A percentile compares a stretch with the other conserved stretches of the same genome.
Conservation (phyloP, 35 echinoderm and acorn worm genomes). For the Diadema setosum region DNA sequence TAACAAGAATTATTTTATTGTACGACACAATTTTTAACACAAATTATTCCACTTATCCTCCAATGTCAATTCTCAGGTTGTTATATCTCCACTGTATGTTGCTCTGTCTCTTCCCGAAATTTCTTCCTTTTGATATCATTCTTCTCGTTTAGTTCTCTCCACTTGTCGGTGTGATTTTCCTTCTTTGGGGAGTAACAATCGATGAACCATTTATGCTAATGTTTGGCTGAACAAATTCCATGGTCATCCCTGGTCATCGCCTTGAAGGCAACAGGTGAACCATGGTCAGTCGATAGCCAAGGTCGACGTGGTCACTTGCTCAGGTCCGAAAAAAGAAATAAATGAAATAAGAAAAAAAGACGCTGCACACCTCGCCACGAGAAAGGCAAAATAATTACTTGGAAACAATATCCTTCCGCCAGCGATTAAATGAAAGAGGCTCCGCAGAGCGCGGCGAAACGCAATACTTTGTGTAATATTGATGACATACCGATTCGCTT, state of each 20-base stretch:
- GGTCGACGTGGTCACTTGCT: background rate
- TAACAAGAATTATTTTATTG: too few species aligned
- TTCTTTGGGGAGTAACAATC: background rate
- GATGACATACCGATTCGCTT: slow-evolving; percentile 15
- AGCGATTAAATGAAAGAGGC: background rate
- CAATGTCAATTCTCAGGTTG: too few species aligned
- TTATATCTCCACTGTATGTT: too few species aligned
- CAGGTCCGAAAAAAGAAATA: too few species aligned
- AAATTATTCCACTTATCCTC: too few species aligned
- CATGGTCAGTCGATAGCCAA: background rate
- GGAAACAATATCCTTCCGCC: slow-evolving; percentile 9
- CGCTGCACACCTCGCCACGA: background rate
- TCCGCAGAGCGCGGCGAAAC: background rate
- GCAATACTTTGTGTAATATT: slow-evolving; percentile 31
- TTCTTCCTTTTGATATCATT: background rate
- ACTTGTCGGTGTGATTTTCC: background rate
- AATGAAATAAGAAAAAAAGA: too few species aligned
- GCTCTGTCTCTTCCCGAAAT: background rate
- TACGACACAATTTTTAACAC: too few species aligned
- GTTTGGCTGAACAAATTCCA: background rate
- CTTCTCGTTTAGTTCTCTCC: background rate
- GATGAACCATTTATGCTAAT: slow-evolving; percentile 4
- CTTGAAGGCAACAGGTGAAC: slow-evolving; percentile 1
- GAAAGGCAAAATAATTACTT: background rate
- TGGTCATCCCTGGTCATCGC: background rate